Evolutionary conservation across 2,888 invertebrate species (phyloP), one percentile per base, ranked within the genome.

Genomic region (Alsophila aescularia): DNA sequence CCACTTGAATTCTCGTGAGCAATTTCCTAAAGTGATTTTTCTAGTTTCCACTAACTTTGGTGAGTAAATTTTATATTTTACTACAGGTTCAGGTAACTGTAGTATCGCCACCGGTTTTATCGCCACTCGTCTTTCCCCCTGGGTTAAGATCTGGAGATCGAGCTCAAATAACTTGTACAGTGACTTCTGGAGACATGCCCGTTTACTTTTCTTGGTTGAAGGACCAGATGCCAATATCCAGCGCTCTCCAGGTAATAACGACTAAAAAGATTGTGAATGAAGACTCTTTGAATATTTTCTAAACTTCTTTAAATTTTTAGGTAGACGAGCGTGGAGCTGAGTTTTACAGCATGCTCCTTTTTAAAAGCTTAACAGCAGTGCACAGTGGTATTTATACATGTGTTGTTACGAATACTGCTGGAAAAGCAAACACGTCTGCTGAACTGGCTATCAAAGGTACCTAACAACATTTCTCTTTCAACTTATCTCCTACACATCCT

Each of bases 131-230:
- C 47, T 97, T 97, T 77, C 96, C 97, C 0, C 94, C 95, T 47
- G 96, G 95, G 68, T 90, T 97, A 29, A 95, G 95, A 82, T 94
- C 92, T 10, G 95, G 96, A 50, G 95, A 97, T 82, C 92, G 97
- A 67, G 94, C 96, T 44, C 95, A 97, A 77, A 93, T 97, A 35
- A 96, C 97, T 1, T 97, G 97, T 78, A 96, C 96, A 43, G 96
- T 97, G 44, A 96, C 95, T 35, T 94, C 94, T 34, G 95, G 95
- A 14, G 94, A 94, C 74, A 92, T 94, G 90, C 95, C 95, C 0
- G 93, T 95, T 35, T 93, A 92, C 60, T 94, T 95, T 71, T 91
- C 93, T 9, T 95, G 95, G 95, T 92, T 94, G 49, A 95, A 95
- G 73, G 93, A 85, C 62, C 86, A 87, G 56, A 92, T 93, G 83